Conservation (phyloP, 2,797 vertebrate species). For the Sebastes oblongus region DNA sequence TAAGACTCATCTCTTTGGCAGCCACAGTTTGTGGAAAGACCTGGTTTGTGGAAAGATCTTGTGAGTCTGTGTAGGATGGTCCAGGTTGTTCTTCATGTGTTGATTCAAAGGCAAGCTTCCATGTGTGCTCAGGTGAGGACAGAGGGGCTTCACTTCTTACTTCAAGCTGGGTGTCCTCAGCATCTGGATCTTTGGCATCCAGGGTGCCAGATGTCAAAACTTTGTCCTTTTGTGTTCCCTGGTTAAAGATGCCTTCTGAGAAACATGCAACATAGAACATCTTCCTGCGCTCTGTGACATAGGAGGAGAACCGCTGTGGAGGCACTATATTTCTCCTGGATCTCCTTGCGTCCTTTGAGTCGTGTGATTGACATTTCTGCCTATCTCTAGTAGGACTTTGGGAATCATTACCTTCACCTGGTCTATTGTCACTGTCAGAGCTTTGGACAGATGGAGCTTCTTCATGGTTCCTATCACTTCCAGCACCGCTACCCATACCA, state of each 20-base stretch:
- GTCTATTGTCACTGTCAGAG: neutral
- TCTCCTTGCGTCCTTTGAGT: slow-evolving; percentile 75
- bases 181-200: slow-evolving; percentile 29
- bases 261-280: slow-evolving; percentile 82
- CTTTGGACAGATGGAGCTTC: slow-evolving; percentile 10
- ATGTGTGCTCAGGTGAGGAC: slow-evolving; percentile 23
- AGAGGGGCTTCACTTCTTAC: slow-evolving; percentile 29
- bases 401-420: slow-evolving; percentile 5
- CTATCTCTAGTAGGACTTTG: neutral
- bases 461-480: neutral
- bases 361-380: slow-evolving; percentile 52
- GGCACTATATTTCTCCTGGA: slow-evolving; percentile 88
- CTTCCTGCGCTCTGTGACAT: slow-evolving; percentile 86
- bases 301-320: slow-evolving; percentile 90
- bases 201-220: slow-evolving; percentile 16
- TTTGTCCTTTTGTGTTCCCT: slow-evolving; percentile 73
- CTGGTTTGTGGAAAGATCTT: slow-evolving; percentile 13
- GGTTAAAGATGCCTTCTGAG: slow-evolving; percentile 78
- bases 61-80: slow-evolving; percentile 14
- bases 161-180: slow-evolving; percentile 19
- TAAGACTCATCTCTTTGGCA: slow-evolving; percentile 25
- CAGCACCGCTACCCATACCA: neutral
- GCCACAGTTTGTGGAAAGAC: neutral
- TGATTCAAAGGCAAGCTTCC: slow-evolving; percentile 23
- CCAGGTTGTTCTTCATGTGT: slow-evolving; percentile 11